These are phyloP conservation scores for Quiscalus mexicanus DNA, from an alignment of 2,113 vertebrate species.

Conservation along the genomic window DNA sequence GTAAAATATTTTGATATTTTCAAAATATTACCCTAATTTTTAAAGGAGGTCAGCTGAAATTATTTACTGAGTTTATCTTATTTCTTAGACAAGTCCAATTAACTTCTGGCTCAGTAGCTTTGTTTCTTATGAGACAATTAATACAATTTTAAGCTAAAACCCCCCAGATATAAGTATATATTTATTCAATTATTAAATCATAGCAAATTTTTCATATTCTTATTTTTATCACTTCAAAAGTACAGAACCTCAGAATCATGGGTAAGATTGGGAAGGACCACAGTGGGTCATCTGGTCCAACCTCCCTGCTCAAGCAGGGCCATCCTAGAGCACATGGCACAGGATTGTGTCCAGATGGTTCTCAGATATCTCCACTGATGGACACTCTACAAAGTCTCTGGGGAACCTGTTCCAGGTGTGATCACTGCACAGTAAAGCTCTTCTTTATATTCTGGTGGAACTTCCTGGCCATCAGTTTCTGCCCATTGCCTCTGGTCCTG, in stretches of 20 bases:
- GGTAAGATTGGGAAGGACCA: neutral
- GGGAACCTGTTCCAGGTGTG: neutral
- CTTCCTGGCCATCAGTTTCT: accelerated
- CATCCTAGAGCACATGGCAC: neutral
- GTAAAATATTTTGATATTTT: neutral
- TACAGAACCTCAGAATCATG: neutral
- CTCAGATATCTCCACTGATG: neutral
- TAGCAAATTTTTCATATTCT: neutral
- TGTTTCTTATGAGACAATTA: neutral
- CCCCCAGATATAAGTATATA: neutral
- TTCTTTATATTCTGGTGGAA: neutral
- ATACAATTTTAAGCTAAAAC: neutral
- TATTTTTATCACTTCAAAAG: neutral
- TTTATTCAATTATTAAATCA: neutral
- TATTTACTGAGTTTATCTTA: neutral
- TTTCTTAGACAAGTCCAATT: neutral
- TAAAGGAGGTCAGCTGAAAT: neutral
- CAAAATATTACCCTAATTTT: neutral
- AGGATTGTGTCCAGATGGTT: neutral
- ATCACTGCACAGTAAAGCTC: neutral
- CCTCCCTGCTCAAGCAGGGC: neutral
- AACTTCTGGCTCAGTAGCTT: neutral
- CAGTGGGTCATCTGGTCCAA: neutral
- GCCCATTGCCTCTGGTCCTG: accelerated
- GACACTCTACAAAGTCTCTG: neutral